Evolutionary conservation across 2,888 invertebrate species (phyloP).

Genomic region (Beris chalybata): DNA sequence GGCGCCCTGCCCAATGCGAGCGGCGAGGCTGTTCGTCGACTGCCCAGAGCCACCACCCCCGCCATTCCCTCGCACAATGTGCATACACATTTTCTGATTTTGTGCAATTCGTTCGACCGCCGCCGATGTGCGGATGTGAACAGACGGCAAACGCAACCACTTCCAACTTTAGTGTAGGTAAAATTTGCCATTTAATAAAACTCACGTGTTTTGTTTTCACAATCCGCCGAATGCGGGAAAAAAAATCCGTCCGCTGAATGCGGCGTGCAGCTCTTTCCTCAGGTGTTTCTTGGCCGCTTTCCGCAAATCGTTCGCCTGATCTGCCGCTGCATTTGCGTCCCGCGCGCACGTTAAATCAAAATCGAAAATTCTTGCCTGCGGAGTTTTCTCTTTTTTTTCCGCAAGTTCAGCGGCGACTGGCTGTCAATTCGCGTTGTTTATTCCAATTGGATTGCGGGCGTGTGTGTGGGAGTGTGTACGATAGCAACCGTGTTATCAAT

Average conservation of each 20-base stretch:
- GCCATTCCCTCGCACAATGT: slow-evolving; percentile 4
- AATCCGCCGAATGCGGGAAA: background rate
- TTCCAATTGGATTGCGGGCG: slow-evolving; percentile 27
- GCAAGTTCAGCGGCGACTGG: background rate
- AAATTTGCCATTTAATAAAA: slow-evolving; percentile 30
- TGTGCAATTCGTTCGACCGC: slow-evolving; percentile 1
- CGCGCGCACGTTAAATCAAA: too few species aligned
- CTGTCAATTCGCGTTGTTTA: slow-evolving; percentile 31
- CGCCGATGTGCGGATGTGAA: too few species aligned
- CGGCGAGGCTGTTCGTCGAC: too few species aligned
- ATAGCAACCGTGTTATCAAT: slow-evolving; percentile 42
- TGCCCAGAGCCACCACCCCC: background rate
- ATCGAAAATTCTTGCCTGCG: too few species aligned
- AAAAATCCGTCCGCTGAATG: slow-evolving; percentile 2
- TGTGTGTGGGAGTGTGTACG: slow-evolving; percentile 26
- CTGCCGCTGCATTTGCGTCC: too few species aligned
- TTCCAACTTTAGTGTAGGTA: background rate
- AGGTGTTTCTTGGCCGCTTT: slow-evolving; percentile 17
- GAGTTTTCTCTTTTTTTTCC: too few species aligned
- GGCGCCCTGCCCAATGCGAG: background rate
- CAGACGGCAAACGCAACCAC: background rate
- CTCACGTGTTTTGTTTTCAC: slow-evolving; percentile 37
- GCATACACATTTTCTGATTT: background rate
- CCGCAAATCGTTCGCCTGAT: background rate
- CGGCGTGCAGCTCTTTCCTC: background rate